These are phyloP conservation scores for Ammospiza maritima DNA, from an alignment of 2,797 vertebrate genomes.

Conservation along the genomic window DNA sequence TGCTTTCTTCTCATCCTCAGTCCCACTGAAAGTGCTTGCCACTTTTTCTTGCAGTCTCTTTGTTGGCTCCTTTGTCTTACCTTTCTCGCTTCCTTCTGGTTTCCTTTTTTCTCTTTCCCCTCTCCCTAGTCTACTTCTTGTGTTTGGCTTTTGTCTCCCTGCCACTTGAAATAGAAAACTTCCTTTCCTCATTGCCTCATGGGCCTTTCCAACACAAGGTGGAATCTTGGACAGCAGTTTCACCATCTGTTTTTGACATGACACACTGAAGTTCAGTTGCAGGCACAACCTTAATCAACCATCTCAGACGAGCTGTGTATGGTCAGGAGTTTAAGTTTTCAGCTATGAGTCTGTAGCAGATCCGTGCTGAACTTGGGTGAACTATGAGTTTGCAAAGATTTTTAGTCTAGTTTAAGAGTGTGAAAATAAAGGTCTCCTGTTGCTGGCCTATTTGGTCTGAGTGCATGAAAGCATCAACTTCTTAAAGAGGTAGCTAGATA, in stretches of 20 bases:
- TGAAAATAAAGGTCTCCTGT: constrained; percentile 1
- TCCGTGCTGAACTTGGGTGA: not conserved
- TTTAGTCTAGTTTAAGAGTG: not conserved
- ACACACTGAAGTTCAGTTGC: not conserved
- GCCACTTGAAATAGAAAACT: constrained; percentile 12
- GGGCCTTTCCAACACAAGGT: not conserved
- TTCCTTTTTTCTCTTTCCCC: not conserved
- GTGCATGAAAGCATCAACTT: not conserved
- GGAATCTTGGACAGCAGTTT: not conserved
- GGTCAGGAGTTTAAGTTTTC: not conserved
- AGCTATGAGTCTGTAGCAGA: not conserved
- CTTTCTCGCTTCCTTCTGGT: not conserved
- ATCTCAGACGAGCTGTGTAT: not conserved
- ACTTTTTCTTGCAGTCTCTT: constrained; percentile 35
- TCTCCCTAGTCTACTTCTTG: not conserved
- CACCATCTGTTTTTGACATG: not conserved
- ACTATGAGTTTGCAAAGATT: not conserved
- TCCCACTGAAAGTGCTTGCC: constrained; percentile 21
- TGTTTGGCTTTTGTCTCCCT: constrained; percentile 45
- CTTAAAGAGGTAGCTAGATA: not conserved
- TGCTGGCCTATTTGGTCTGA: not conserved
- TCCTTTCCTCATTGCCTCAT: not conserved
- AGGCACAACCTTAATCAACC: not conserved
- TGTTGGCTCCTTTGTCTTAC: constrained; percentile 35
- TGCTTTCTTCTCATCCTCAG: constrained; percentile 37